Conservation (phyloP, 2,113 vertebrate species). For the Regulus satrapa region DNA sequence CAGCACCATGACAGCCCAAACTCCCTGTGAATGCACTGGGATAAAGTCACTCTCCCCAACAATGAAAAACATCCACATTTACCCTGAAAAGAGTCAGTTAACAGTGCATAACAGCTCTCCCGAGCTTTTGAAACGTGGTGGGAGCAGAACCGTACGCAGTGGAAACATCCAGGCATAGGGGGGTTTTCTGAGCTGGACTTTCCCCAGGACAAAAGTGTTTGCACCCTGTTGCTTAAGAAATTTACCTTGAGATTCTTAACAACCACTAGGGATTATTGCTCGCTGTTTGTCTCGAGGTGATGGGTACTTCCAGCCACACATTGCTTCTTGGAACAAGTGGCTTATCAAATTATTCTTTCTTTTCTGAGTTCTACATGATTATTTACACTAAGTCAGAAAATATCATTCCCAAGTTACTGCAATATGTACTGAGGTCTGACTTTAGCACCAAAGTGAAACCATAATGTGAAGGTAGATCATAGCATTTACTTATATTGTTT, state of each 20-base stretch:
- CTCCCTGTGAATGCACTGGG: background rate
- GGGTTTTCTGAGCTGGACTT: background rate
- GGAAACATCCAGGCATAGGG: background rate
- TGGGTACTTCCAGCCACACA: background rate
- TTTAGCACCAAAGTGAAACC: background rate
- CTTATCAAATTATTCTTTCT: background rate
- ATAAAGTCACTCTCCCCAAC: background rate
- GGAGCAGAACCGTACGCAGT: accelerated
- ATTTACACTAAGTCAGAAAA: background rate
- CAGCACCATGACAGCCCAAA: background rate
- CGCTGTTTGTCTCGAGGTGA: background rate
- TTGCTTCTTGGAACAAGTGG: background rate
- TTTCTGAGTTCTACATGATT: background rate
- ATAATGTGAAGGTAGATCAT: background rate
- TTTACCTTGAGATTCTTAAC: background rate
- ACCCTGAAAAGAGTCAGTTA: background rate
- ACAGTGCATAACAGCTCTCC: background rate
- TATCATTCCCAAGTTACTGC: background rate
- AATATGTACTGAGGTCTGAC: background rate
- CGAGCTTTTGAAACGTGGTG: accelerated
- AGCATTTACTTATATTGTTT: background rate
- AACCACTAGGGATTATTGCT: background rate
- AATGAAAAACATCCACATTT: background rate
- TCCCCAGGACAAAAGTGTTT: background rate
- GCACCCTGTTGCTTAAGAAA: background rate